phyloP scores from a whole-genome alignment of 2,113 vertebrate species.

The Amblyopsis rosae region DNA sequence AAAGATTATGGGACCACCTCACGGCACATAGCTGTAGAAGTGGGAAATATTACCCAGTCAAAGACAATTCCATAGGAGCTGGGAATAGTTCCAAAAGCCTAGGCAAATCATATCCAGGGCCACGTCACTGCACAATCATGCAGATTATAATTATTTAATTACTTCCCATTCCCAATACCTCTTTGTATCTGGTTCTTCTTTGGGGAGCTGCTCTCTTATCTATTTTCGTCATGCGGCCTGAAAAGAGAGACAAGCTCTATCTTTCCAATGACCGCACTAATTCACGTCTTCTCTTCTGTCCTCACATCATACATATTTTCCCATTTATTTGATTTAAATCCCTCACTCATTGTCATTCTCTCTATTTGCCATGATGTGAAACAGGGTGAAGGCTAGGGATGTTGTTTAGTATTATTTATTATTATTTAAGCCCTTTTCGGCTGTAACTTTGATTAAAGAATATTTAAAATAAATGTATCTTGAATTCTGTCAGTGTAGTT shows the following conservation, averaged over 20 bases:
- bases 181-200: conserved; percentile 49
- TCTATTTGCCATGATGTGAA: conserved; percentile 5
- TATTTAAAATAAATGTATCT: background rate
- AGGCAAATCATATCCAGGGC: too few species aligned
- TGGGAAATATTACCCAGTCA: too few species aligned
- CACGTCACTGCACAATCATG: too few species aligned
- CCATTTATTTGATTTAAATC: background rate
- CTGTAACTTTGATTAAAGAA: background rate
- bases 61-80: too few species aligned
- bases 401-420: background rate
- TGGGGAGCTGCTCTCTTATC: conserved; percentile 71
- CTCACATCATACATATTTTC: conserved; percentile 5
- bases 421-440: too few species aligned
- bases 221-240: conserved; percentile 71
- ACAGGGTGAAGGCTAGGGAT: background rate
- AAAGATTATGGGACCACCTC: too few species aligned
- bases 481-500: background rate
- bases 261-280: conserved; percentile 17
- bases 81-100: too few species aligned
- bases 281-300: conserved; percentile 6
- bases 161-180: conserved; percentile 31
- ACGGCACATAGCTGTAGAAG: too few species aligned
- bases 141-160: conserved; percentile 14
- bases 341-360: background rate
- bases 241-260: conserved; percentile 45